These are phyloP conservation scores for Orestias chungarensis DNA, from an alignment of 2,797 vertebrate species.

Conservation along the genomic window DNA sequence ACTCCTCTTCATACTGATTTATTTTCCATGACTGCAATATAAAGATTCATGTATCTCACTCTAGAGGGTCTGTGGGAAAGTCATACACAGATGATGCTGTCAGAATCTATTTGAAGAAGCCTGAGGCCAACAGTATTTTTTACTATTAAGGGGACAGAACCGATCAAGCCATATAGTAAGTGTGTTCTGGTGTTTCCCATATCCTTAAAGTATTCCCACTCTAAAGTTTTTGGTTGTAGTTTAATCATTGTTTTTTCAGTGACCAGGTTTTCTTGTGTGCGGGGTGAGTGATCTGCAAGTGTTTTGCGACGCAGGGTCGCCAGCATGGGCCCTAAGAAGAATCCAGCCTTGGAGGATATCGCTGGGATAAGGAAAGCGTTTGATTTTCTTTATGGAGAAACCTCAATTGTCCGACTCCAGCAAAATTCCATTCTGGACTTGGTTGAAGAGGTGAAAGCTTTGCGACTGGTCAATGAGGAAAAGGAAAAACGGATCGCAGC, in stretches of 20 bases:
- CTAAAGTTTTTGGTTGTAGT: background rate
- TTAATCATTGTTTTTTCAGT: background rate
- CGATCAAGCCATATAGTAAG: conserved; percentile 4
- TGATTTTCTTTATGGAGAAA: background rate
- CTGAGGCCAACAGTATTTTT: background rate
- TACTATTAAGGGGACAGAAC: conserved; percentile 10
- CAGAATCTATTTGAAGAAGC: background rate
- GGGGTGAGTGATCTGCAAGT: no score
- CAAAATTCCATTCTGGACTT: background rate
- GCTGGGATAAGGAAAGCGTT: background rate
- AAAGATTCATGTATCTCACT: conserved; percentile 12
- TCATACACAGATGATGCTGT: background rate
- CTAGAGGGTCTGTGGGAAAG: conserved; percentile 9
- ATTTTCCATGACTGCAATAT: conserved; percentile 12
- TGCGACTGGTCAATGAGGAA: background rate
- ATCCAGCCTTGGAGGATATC: background rate
- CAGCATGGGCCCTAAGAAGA: background rate
- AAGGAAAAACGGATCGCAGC: background rate
- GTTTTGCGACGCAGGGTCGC: no score
- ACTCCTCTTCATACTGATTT: conserved; percentile 16
- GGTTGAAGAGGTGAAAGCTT: background rate
- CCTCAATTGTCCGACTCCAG: background rate
- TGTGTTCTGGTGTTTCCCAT: conserved; percentile 2
- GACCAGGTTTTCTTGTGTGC: background rate
- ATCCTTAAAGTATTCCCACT: no score